These are phyloP conservation scores for Dorcus hopei DNA, from an alignment of 2,888 invertebrate species.

Conservation along the genomic window DNA sequence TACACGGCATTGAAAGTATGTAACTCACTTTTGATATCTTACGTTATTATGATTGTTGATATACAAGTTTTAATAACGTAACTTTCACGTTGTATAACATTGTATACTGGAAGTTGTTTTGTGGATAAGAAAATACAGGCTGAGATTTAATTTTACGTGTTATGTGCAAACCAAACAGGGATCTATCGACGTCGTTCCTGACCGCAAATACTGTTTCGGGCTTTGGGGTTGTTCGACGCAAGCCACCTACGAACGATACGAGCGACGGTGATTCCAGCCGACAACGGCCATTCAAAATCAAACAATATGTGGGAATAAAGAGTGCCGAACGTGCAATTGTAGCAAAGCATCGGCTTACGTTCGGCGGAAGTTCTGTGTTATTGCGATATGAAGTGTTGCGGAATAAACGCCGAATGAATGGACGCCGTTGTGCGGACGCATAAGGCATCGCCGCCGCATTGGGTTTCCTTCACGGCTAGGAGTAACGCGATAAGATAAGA, in stretches of 20 bases:
- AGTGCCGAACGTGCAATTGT: constrained; percentile 1
- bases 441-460: background rate
- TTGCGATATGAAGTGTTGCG: constrained; percentile 2
- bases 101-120: no score
- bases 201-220: background rate
- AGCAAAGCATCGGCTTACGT: background rate
- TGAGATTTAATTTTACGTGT: no score
- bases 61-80: no score
- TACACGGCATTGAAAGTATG: no score
- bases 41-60: no score
- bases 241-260: background rate
- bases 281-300: background rate
- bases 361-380: constrained; percentile 3
- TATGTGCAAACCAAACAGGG: no score
- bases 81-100: no score
- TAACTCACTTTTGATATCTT: no score
- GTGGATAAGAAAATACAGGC: no score
- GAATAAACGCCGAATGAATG: background rate
- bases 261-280: no score
- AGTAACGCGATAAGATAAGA: background rate
- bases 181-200: background rate
- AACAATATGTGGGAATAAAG: constrained; percentile 1
- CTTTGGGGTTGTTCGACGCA: background rate
- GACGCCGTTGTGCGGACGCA: background rate
- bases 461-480: background rate